These are phyloP conservation scores for Watsonalla binaria DNA, from an alignment of 2,888 invertebrate genomes.

Conservation along the genomic window DNA sequence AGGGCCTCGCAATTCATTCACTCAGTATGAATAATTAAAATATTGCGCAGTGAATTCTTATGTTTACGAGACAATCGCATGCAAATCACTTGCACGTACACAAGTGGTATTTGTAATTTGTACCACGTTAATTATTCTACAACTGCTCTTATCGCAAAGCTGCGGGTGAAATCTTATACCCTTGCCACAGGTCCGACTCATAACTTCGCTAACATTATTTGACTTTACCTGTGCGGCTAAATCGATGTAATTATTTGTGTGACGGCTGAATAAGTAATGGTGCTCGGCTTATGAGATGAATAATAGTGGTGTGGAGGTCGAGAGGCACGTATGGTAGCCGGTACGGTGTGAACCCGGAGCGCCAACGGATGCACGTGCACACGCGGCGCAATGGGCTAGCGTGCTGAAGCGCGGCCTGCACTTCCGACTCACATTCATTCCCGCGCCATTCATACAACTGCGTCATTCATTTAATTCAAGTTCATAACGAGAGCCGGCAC, in stretches of 20 bases:
- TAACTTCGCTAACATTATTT: slow-evolving; percentile 23
- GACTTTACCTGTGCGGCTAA: slow-evolving; percentile 4
- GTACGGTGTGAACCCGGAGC: slow-evolving; percentile 10
- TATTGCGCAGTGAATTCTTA: slow-evolving; percentile 45
- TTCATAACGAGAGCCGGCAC: slow-evolving; percentile 59
- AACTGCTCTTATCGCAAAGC: slow-evolving; percentile 34
- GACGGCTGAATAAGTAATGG: not conserved
- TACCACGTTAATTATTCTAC: slow-evolving; percentile 41
- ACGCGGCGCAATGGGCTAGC: slow-evolving; percentile 50
- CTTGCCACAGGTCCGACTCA: slow-evolving; percentile 27
- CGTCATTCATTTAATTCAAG: slow-evolving; percentile 76
- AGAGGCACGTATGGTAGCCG: slow-evolving; percentile 1
- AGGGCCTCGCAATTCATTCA: slow-evolving; percentile 28
- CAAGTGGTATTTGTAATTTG: slow-evolving; percentile 41
- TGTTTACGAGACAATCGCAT: slow-evolving; percentile 43
- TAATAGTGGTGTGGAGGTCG: not conserved
- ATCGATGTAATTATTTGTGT: slow-evolving; percentile 1
- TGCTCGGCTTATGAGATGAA: not conserved
- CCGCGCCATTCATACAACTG: slow-evolving; percentile 74
- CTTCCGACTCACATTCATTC: slow-evolving; percentile 74
- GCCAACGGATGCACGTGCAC: slow-evolving; percentile 55
- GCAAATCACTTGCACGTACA: slow-evolving; percentile 38
- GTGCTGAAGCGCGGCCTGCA: slow-evolving; percentile 61
- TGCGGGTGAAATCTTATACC: slow-evolving; percentile 44
- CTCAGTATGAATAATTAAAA: slow-evolving; percentile 31